phyloP scores from a whole-genome alignment of 2,113 vertebrate species.

The Megaptera novaeangliae region DNA sequence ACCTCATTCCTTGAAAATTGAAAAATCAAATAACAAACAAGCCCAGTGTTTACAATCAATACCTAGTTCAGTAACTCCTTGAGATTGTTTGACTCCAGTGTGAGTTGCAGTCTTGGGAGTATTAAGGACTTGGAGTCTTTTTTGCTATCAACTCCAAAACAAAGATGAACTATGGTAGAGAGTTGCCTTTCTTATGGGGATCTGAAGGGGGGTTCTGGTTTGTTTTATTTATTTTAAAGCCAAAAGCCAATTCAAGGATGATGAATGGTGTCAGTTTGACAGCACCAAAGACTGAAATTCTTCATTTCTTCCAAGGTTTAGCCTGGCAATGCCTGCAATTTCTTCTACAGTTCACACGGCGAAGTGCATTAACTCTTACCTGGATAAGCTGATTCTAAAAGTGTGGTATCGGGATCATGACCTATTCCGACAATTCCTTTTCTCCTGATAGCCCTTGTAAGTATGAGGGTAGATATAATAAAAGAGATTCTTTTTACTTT shows the following conservation, averaged over 20 bases:
- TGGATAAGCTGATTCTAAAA: slow-evolving; percentile 55
- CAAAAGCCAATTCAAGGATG: slow-evolving; percentile 51
- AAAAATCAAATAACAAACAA: slow-evolving; percentile 71
- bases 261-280: slow-evolving; percentile 2
- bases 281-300: slow-evolving; percentile 3
- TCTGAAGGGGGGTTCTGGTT: slow-evolving; percentile 42
- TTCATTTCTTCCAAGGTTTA: slow-evolving; percentile 64
- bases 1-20: slow-evolving; percentile 70
- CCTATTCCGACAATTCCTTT: slow-evolving; percentile 49
- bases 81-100: slow-evolving; percentile 40
- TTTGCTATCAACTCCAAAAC: slow-evolving; percentile 16
- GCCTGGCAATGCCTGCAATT: slow-evolving; percentile 40
- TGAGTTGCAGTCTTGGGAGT: slow-evolving; percentile 45
- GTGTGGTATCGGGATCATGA: slow-evolving; percentile 6
- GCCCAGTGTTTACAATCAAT: slow-evolving; percentile 68
- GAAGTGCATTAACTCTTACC: slow-evolving; percentile 45
- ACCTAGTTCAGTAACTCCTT: slow-evolving; percentile 52
- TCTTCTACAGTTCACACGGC: slow-evolving; percentile 13
- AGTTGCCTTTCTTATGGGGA: background rate
- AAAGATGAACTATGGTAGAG: background rate
- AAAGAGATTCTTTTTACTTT: slow-evolving; percentile 29
- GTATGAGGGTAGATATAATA: background rate
- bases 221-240: slow-evolving; percentile 55
- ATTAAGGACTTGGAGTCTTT: slow-evolving; percentile 7
- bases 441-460: background rate